Base-by-base conservation (phyloP, 2,113 vertebrate species). In the Neotragus pygmaeus region DNA sequence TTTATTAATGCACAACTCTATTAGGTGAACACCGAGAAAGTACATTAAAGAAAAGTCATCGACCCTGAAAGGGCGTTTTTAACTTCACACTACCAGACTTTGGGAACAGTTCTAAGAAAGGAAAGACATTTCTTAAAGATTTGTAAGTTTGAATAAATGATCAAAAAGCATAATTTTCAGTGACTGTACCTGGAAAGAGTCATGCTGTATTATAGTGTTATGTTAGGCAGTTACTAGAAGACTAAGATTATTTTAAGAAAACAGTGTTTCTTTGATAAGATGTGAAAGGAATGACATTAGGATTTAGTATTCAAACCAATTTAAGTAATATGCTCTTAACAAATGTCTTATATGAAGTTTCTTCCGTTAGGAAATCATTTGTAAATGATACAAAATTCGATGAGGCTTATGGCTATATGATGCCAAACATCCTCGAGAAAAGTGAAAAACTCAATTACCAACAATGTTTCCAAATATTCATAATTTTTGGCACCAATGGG, bases 391-490 rank as follows among this genome's bases (percentile, higher is more conserved):
- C 51, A 82, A 84, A 82, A 93, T 94, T 88, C 88, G 88, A 64
- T 78, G 90, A 96, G 51, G 81, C 85, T 45, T 64, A 27, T 47
- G 84, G 66, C 33, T 95, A 33, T 15, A 78, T 23, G 58, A 83
- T 95, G 86, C 85, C 75, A 97, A 96, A 92, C 66, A 97, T 96
- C 47, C 23, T 30, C 36, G 88, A 94, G 75, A 85, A 96, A 95
- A 94, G 77, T 94, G 90, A 94, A 95, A 96, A 96, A 91, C 27
- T 90, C 85, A 85, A 55, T 94, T 77, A 55, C 87, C 36, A 70
- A 92, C 51, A n/a, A 73, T 97, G 89, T 96, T 96, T 97, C 85
- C 90, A 97, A 98, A 97, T 97, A 98, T 43, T 96, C 96, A 91
- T 78, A 78, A 86, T 89, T 94, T 94, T 95, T 95, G 92, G 94